Base-by-base conservation (phyloP, 2,113 vertebrate genomes). In the Tretioscincus oriximinensis region DNA sequence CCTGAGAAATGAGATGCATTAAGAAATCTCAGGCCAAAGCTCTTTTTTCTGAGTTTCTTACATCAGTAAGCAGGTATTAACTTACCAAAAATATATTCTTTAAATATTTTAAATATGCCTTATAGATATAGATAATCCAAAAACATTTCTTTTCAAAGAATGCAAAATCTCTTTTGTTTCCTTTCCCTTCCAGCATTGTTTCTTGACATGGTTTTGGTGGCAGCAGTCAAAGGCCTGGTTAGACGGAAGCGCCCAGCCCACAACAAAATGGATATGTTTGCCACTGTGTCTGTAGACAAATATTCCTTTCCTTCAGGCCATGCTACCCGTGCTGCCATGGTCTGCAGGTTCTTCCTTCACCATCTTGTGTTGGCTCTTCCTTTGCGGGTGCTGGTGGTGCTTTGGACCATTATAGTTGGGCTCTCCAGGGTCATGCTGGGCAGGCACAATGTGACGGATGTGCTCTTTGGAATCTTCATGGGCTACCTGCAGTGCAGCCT, bases 211-310 rank as follows among this genome's bases (percentile, higher is more conserved):
- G 83, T 97, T 85, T 90, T 99, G 86, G 98, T 99, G 31, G 89
- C 85, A 0, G 88, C 94, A 31, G 95, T 99, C 76, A 99, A 99
- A 91, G 97, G 97, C 0, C 86, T 97, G 3, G 97, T 99, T 77
- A 97, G 94, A 76, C 95, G 98, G 45, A 97, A 96, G 0, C 96
- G 98, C 1, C 98, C 98, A 1, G 88, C 95, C 1, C 97, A 98
- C 87, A 99, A 99, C 92, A 97, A 96, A 66, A 99, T 98, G 98
- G 98, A 99, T 94, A 99, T 99, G 98, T 99, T 99, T 12, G 93
- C 97, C 93, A 98, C 98, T 18, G 93, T 98, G 81, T 99, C 98
- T 0, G 98, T 99, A 93, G 98, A 99, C 95, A 95, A 96, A 88
- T 99, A 98, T 87, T 99, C 98, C 81, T 99, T 99, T 83, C 98